Evolutionary conservation across 2,888 invertebrate genomes (phyloP), one percentile per base, ranked within the genome.

Genomic region (Erpobdella octoculata): DNA sequence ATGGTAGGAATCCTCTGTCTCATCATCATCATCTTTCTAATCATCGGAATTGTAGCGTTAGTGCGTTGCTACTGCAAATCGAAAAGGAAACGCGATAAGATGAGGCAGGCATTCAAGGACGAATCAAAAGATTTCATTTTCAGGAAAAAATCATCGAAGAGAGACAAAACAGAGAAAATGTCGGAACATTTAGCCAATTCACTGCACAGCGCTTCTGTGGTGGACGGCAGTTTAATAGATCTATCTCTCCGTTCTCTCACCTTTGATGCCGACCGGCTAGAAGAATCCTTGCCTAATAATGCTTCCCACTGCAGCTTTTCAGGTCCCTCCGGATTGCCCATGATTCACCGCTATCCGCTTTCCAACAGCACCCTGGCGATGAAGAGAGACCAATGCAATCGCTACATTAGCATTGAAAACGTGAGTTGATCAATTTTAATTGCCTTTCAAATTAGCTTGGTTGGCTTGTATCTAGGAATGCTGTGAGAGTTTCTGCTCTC

Each of bases 131-230:
- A 6, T 53, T 53, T 53, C 53, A 53, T 12, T 28, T 53, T 25
- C 21, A 6, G 53, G 53, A 53, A 53, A 53, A n/a, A 53, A 5
- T 53, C 53, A 8, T 18, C 53, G 9, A n/a, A n/a, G n/a, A n/a
- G n/a, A n/a, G 53, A 53, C 53, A 53, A 53, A n/a, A 28, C 21
- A 28, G 53, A 53, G 28, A 53, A 53, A n/a, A n/a, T 53, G 21
- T 53, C 53, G 8, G 53, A 53, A n/a, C 53, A 53, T 53, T n/a
- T 53, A 28, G 53, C 28, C n/a, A n/a, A n/a, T n/a, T n/a, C n/a
- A n/a, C n/a, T n/a, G n/a, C n/a, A n/a, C n/a, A n/a, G n/a, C n/a
- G 18, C 28, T 28, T 53, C 53, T 28, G 28, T 53, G 8, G 21
- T 28, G 15, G 62, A 62, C 8, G 62, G 31, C n/a, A 35, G 62